Percentiles rank a stretch among this genome's conserved stretches.
phyloP scores from a whole-genome alignment of 2,113 vertebrate genomes.

The Malaclemys terrapin region DNA sequence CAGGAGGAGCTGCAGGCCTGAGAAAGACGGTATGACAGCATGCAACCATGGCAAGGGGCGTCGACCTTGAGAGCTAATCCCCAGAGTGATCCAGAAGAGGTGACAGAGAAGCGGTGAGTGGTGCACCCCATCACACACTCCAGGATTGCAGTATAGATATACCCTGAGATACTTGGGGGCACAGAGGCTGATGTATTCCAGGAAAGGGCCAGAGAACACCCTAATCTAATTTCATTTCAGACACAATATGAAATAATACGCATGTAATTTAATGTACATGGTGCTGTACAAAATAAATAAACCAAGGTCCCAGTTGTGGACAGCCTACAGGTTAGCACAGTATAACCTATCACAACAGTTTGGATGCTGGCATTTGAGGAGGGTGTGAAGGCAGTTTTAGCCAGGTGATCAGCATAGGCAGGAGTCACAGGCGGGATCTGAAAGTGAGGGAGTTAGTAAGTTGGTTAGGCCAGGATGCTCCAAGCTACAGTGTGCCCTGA shows the following conservation, averaged over 20 bases:
- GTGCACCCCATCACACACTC: no score
- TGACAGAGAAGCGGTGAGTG: no score
- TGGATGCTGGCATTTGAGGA: conserved; percentile 29
- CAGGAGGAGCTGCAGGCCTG: no score
- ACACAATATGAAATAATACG: background rate
- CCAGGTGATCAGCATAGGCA: background rate
- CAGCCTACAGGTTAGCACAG: background rate
- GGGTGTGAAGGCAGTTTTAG: conserved; percentile 36
- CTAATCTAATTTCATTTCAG: background rate
- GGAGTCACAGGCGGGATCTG: background rate
- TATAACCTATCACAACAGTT: background rate
- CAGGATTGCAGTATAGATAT: no score
- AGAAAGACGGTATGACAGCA: no score
- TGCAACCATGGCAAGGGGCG: no score
- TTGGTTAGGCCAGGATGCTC: background rate
- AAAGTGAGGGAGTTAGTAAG: background rate
- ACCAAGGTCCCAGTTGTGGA: background rate
- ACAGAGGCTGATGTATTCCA: background rate
- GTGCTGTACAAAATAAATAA: no score
- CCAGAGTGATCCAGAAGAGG: no score
- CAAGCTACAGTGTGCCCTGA: background rate
- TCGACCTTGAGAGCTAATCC: no score
- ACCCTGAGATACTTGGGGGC: background rate
- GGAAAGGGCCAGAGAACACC: background rate
- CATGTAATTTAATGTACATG: background rate